phyloP scores from a whole-genome alignment of 1,140 invertebrate genomes.

The Ylistrum balloti region DNA sequence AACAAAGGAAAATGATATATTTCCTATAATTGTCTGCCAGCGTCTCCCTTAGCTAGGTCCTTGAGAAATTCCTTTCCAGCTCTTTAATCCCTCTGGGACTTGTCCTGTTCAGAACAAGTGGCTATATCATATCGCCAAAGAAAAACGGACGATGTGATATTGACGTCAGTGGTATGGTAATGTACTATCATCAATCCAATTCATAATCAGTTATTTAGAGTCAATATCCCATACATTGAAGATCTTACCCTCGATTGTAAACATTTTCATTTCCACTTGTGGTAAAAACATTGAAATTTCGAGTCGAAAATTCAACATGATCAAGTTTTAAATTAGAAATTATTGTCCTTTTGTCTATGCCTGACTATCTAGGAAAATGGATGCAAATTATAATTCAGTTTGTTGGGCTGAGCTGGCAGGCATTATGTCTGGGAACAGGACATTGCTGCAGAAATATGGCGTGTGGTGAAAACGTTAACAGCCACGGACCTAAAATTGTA shows the following conservation, averaged over 20 bases:
- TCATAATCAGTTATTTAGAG: neutral
- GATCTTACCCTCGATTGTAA: neutral
- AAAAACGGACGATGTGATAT: neutral
- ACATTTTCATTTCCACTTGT: neutral
- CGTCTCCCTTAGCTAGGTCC: neutral
- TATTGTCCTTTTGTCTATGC: neutral
- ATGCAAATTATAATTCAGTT: constrained; percentile 6
- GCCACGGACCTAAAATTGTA: constrained; percentile 2
- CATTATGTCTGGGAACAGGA: neutral
- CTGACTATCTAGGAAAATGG: neutral
- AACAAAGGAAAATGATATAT: neutral
- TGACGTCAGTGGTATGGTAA: neutral
- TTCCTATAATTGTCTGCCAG: neutral
- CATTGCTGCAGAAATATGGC: neutral
- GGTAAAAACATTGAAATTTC: neutral
- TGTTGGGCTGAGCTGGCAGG: neutral
- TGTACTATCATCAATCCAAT: neutral
- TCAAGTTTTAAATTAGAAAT: neutral
- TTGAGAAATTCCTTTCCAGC: neutral
- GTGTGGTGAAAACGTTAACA: constrained; percentile 17
- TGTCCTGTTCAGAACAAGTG: neutral
- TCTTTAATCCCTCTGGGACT: neutral
- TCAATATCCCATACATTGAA: neutral
- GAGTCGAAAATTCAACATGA: neutral
- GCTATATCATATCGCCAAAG: neutral